phyloP scores from a whole-genome alignment of 92 coral and sea anemone genomes.

The Porites divaricata region DNA sequence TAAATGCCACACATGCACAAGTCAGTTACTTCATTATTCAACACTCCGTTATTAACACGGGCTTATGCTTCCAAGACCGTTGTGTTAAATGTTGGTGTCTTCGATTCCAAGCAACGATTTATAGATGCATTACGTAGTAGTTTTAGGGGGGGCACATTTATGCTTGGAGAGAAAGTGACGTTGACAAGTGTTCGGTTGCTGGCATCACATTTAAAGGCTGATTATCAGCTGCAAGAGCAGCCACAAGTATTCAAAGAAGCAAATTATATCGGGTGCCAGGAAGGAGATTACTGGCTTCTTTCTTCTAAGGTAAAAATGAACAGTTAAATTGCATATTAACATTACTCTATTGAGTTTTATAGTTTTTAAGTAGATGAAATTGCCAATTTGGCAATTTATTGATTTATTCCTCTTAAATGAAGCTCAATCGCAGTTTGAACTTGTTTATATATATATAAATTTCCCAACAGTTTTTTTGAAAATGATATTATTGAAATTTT shows the following conservation, averaged over 20 bases:
- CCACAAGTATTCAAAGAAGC: background rate
- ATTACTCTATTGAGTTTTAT: too few species aligned
- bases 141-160: background rate
- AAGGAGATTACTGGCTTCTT: slow-evolving; percentile 1
- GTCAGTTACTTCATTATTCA: background rate
- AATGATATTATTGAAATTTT: too few species aligned
- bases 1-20: background rate
- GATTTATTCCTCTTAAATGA: too few species aligned
- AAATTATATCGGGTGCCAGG: background rate
- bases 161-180: background rate
- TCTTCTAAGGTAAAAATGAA: background rate
- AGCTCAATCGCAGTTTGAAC: too few species aligned
- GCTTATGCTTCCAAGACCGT: background rate
- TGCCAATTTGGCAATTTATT: too few species aligned
- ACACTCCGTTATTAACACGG: background rate
- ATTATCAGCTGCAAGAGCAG: background rate
- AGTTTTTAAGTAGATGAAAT: too few species aligned
- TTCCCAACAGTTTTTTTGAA: too few species aligned
- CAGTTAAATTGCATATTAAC: too few species aligned
- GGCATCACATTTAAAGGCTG: background rate
- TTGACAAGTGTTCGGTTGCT: background rate
- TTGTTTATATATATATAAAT: too few species aligned
- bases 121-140: background rate
- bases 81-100: background rate
- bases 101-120: background rate